Percentiles rank a stretch among this genome's conserved stretches.
Evolutionary conservation across 37 sponge, comb jelly and placozoan species (phyloP).

Genomic region (Aphrocallistes beatrix): DNA sequence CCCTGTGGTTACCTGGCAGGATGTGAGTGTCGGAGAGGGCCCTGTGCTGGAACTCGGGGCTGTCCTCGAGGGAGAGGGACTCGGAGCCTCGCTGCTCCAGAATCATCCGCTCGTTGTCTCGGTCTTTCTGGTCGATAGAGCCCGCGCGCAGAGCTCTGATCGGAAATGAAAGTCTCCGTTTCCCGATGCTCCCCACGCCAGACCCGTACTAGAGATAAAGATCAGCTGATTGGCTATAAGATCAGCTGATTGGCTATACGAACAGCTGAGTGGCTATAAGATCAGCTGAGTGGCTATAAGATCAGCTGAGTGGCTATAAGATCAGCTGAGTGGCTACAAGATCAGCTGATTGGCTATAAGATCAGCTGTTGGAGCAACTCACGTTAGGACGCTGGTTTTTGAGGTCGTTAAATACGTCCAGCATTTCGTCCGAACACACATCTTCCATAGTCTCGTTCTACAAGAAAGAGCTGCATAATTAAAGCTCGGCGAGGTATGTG

Average conservation of each 20-base stretch:
- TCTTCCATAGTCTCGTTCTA: constrained; percentile 11
- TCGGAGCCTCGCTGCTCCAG: neutral
- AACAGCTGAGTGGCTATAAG: too few species aligned
- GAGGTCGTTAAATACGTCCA: neutral
- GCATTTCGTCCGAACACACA: constrained; percentile 1
- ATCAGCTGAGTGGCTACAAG: too few species aligned
- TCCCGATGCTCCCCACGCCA: neutral
- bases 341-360: too few species aligned
- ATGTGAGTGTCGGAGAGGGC: too few species aligned
- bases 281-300: too few species aligned
- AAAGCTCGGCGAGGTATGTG: too few species aligned
- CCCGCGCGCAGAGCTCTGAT: neutral
- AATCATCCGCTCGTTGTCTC: neutral
- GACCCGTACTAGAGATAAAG: neutral
- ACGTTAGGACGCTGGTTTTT: neutral
- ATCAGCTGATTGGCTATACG: too few species aligned
- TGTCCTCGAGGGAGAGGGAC: neutral
- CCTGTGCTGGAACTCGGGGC: neutral
- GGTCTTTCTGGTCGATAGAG: constrained; percentile 13
- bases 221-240: too few species aligned
- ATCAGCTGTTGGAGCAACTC: too few species aligned
- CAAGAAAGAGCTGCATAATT: neutral
- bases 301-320: too few species aligned
- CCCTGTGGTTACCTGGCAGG: too few species aligned
- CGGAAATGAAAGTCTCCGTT: neutral